Base-by-base conservation (phyloP, 1,140 invertebrate species). In the Papilio helenus region DNA sequence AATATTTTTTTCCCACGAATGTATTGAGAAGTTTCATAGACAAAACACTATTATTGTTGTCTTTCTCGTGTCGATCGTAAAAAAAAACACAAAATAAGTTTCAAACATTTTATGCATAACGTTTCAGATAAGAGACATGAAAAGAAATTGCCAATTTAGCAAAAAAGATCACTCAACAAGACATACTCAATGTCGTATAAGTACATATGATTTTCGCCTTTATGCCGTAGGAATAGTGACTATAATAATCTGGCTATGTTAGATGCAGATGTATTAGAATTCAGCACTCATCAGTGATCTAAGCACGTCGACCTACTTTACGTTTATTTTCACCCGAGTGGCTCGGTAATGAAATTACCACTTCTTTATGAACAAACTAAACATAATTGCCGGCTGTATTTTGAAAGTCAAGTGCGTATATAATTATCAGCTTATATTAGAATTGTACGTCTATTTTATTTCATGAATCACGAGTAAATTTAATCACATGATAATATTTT, bases 261-360 rank as follows among this genome's bases (percentile, higher is more conserved):
- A 46, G n/a, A 73, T 16, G 44, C 3, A 46, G 42, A 16, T 51
- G 3, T 4, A 72, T 72, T 72, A 72, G 72, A 74, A 74, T 74
- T 74, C 44, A 44, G 44, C 72, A 74, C 72, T 49, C 72, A 74
- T 46, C 72, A 73, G 44, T 49, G 72, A n/a, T 74, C 44, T 74
- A 46, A 44, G 72, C 44, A 74, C 12, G 72, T 74, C 44, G 72
- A 49, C 72, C 72, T 18, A 74, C 72, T 49, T 74, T 74, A 49
- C 10, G 20, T 74, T 46, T 74, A 16, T 74, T 74, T 74, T 74
- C 42, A 74, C 72, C 42, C 8, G 51, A 74, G 72, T 26, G 42
- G 72, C 39, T 20, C 72, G 72, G 20, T 74, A 74, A 74, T 49
- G 72, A 74, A 74, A 74, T 74, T 74, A 74, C 72, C 29, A 46